phyloP scores from a whole-genome alignment of 2,797 vertebrate species.

The Sebastes steindachneri region DNA sequence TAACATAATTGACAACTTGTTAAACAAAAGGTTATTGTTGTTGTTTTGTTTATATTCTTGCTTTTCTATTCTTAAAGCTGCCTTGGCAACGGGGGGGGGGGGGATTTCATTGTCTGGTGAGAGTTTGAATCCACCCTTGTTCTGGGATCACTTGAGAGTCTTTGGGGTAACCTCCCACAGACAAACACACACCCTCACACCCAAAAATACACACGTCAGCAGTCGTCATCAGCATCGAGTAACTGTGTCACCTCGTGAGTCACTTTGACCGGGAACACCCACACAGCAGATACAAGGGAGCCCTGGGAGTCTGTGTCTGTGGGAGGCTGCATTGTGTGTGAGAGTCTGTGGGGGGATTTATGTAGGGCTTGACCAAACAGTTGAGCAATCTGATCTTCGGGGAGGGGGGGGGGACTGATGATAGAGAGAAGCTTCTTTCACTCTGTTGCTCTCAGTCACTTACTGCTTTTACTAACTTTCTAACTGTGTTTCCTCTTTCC shows the following conservation, averaged over 20 bases:
- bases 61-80: neutral
- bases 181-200: conserved; percentile 15
- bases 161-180: conserved; percentile 29
- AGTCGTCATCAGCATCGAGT: conserved; percentile 46
- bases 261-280: conserved; percentile 64
- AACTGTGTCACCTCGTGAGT: conserved; percentile 63
- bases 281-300: conserved; percentile 48
- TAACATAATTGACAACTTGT: neutral
- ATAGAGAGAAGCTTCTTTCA: conserved; percentile 14
- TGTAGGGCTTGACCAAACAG: conserved; percentile 46
- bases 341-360: conserved; percentile 26
- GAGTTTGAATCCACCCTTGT: conserved; percentile 15
- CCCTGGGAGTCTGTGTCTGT: conserved; percentile 32
- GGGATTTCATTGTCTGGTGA: neutral
- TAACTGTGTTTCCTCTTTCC: neutral
- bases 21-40: neutral
- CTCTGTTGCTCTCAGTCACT: conserved; percentile 11
- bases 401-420: neutral
- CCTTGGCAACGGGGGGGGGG: neutral
- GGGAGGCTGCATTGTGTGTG: conserved; percentile 39
- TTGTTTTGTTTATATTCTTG: neutral
- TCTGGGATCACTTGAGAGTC: conserved; percentile 4
- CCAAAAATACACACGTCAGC: conserved; percentile 42
- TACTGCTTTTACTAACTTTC: neutral
- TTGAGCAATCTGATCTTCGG: conserved; percentile 58